These are phyloP conservation scores for Hecatera dysodea DNA, from an alignment of 2,888 invertebrate species.

Conservation along the genomic window DNA sequence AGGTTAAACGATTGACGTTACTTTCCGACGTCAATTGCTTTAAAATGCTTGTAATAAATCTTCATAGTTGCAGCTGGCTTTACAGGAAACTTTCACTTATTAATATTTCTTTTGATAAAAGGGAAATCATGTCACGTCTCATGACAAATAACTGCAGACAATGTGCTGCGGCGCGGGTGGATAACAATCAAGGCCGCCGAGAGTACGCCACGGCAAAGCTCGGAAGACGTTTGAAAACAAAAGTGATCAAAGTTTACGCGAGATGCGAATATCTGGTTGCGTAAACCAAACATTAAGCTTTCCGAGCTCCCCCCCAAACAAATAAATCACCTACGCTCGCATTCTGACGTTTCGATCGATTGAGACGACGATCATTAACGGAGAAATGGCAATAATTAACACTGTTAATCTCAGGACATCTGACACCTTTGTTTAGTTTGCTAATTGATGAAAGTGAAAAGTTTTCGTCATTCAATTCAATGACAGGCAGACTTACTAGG, in stretches of 20 bases:
- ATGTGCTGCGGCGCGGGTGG: conserved; percentile 78
- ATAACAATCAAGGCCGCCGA: conserved; percentile 81
- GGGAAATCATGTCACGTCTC: conserved; percentile 82
- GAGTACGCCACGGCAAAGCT: conserved; percentile 71
- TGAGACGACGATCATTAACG: conserved; percentile 44
- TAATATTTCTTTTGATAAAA: conserved; percentile 83
- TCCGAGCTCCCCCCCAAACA: conserved; percentile 42
- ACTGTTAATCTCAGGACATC: conserved; percentile 59
- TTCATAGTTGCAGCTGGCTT: conserved; percentile 66
- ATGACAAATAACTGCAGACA: conserved; percentile 80
- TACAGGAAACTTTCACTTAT: conserved; percentile 81
- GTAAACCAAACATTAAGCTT: conserved; percentile 67
- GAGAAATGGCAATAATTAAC: conserved; percentile 64
- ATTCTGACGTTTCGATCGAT: conserved; percentile 59
- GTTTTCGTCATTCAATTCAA: conserved; percentile 61
- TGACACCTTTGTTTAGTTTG: conserved; percentile 52
- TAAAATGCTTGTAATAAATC: conserved; percentile 71
- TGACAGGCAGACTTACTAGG: conserved; percentile 47
- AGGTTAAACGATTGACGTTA: conserved; percentile 76
- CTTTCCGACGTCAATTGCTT: conserved; percentile 72
- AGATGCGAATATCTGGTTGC: conserved; percentile 73
- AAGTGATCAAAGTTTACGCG: conserved; percentile 84
- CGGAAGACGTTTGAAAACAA: conserved; percentile 83
- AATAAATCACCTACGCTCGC: conserved; percentile 67
- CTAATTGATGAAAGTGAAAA: conserved; percentile 70